Conservation (phyloP, 1,140 invertebrate species). For the Tyrophagus putrescentiae region DNA sequence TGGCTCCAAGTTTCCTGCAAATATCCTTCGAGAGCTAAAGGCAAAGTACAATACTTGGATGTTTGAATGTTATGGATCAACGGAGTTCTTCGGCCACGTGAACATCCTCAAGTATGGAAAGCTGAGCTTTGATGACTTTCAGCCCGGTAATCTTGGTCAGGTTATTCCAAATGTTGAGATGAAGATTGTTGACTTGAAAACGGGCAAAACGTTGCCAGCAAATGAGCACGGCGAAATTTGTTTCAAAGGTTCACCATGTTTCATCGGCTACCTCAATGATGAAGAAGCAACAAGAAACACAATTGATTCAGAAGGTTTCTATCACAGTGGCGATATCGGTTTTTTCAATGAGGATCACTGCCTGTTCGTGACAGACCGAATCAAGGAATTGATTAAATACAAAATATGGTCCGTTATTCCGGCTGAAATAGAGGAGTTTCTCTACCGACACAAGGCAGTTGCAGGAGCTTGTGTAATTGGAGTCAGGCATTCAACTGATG, state of each 20-base stretch:
- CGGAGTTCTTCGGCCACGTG: neutral
- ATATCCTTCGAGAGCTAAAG: neutral
- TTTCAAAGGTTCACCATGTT: neutral
- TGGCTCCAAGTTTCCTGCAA: neutral
- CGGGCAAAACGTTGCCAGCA: neutral
- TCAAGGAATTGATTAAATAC: constrained; percentile 72
- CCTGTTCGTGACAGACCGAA: constrained; percentile 40
- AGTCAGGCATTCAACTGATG: constrained; percentile 48
- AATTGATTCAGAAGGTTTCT: constrained; percentile 36
- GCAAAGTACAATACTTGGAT: neutral
- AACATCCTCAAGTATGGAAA: neutral
- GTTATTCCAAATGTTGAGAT: neutral
- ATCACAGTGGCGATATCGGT: constrained; percentile 38
- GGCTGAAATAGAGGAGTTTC: constrained; percentile 64
- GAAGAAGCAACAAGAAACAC: constrained; percentile 29
- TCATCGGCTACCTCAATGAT: neutral
- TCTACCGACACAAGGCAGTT: constrained; percentile 53
- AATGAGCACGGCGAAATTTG: constrained; percentile 15
- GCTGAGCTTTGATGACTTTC: neutral
- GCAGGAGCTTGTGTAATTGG: constrained; percentile 66
- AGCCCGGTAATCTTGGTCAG: neutral
- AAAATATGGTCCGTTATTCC: constrained; percentile 52
- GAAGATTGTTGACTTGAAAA: constrained; percentile 15
- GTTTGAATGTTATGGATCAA: neutral
- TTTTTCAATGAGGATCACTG: neutral